Evolutionary conservation across 92 coral and sea anemone species (phyloP).

Genomic region (Scolanthus callimorphus): DNA sequence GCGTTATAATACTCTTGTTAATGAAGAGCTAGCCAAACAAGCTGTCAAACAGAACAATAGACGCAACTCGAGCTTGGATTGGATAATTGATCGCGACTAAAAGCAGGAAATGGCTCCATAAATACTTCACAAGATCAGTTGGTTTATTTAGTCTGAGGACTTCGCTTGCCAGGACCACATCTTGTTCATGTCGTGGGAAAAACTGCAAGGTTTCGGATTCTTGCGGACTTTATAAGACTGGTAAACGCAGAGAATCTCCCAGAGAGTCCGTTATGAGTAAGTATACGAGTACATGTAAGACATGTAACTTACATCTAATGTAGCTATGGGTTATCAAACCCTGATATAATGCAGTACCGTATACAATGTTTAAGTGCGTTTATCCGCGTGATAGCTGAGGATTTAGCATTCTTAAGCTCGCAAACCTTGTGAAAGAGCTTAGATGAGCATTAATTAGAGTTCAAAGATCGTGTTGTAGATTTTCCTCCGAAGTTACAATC

Average conservation of each 20-base stretch:
- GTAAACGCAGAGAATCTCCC: neutral
- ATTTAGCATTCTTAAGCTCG: too few relatives aligned
- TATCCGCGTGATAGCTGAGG: too few relatives aligned
- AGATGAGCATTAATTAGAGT: too few relatives aligned
- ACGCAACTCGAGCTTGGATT: conserved; percentile 10
- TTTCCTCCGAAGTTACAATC: too few relatives aligned
- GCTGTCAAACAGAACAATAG: conserved; percentile 28
- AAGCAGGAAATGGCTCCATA: conserved; percentile 32
- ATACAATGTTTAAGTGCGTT: conserved; percentile 1
- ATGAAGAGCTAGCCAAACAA: too few relatives aligned
- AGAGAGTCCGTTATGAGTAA: neutral
- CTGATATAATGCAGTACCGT: neutral
- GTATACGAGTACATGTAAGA: neutral
- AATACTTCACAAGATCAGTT: conserved; percentile 2
- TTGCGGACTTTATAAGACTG: neutral
- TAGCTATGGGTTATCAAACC: neutral
- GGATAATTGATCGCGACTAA: conserved; percentile 32
- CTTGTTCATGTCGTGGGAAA: neutral
- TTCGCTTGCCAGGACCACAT: neutral
- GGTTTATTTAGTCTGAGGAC: conserved; percentile 5
- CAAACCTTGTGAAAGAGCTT: too few relatives aligned
- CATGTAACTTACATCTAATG: neutral
- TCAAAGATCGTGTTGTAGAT: too few relatives aligned
- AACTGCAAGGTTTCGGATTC: neutral
- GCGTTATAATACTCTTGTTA: too few relatives aligned